Evolutionary conservation across 2,888 invertebrate genomes (phyloP).

Genomic region (Spodoptera littoralis): DNA sequence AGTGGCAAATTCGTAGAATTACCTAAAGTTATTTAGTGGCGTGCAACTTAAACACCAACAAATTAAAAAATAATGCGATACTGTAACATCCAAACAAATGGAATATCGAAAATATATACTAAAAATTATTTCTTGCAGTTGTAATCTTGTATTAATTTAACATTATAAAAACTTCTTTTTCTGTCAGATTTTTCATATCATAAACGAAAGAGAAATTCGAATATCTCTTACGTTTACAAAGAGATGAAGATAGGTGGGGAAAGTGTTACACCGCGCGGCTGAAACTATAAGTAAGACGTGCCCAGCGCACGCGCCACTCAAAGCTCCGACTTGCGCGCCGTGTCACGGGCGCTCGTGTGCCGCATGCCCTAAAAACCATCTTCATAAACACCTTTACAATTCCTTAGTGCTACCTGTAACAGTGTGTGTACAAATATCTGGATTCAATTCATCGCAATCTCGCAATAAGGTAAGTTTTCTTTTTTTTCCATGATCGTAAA

Average conservation of each 20-base stretch:
- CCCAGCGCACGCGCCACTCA: slow-evolving; percentile 71
- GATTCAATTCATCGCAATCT: slow-evolving; percentile 41
- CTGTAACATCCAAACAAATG: too few relatives aligned
- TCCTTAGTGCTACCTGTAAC: slow-evolving; percentile 46
- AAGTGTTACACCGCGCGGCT: slow-evolving; percentile 78
- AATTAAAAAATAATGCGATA: too few relatives aligned
- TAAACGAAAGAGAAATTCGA: slow-evolving; percentile 68
- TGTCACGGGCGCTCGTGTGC: slow-evolving; percentile 66
- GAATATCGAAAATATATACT: too few relatives aligned
- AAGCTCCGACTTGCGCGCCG: slow-evolving; percentile 71
- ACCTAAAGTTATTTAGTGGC: too few relatives aligned
- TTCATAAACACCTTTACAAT: slow-evolving; percentile 14
- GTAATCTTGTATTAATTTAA: too few relatives aligned
- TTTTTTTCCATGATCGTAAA: neutral
- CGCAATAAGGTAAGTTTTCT: slow-evolving; percentile 48
- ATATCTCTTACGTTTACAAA: slow-evolving; percentile 58
- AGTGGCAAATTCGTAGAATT: too few relatives aligned
- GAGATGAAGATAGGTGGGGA: slow-evolving; percentile 80
- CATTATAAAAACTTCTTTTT: slow-evolving; percentile 2
- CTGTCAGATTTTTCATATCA: slow-evolving; percentile 23
- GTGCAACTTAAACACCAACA: too few relatives aligned
- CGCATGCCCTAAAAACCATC: slow-evolving; percentile 39
- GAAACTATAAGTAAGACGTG: slow-evolving; percentile 84
- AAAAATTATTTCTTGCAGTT: too few relatives aligned
- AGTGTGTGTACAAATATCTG: slow-evolving; percentile 61